These are phyloP conservation scores for Bombus turneri DNA, from an alignment of 1,140 invertebrate species.

Conservation along the genomic window DNA sequence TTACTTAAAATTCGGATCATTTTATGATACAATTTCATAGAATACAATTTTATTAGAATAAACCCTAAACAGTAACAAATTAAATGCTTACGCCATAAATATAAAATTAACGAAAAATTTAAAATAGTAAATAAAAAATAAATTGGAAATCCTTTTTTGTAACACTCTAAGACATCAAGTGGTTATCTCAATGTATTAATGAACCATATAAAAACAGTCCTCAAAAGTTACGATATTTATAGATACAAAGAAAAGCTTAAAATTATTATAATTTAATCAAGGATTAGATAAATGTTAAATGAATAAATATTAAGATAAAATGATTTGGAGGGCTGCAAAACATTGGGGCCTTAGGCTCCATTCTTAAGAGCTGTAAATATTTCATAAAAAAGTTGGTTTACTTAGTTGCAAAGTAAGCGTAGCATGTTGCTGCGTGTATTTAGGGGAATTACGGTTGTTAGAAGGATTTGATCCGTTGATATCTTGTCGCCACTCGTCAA, in stretches of 20 bases:
- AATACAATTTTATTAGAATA: neutral
- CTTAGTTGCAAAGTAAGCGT: neutral
- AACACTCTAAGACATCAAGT: neutral
- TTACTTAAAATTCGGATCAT: neutral
- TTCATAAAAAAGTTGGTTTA: slow-evolving; percentile 1
- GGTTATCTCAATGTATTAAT: neutral
- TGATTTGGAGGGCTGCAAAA: neutral
- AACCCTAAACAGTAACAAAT: neutral
- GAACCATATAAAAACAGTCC: neutral
- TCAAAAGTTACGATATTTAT: neutral
- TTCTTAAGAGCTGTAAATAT: slow-evolving; percentile 18
- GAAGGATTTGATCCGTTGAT: neutral
- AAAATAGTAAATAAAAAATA: neutral
- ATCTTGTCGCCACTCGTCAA: slow-evolving; percentile 19
- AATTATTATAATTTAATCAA: neutral
- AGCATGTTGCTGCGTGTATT: neutral
- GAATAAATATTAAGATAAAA: neutral
- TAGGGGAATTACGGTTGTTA: neutral
- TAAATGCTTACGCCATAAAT: no score
- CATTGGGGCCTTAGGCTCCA: slow-evolving; percentile 22
- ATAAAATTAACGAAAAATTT: neutral
- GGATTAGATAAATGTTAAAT: neutral
- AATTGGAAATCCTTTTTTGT: neutral
- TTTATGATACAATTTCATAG: neutral
- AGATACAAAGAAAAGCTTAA: neutral